Evolutionary conservation across 2,888 invertebrate genomes (phyloP).

Genomic region (Lepidocyrtinus sp.): DNA sequence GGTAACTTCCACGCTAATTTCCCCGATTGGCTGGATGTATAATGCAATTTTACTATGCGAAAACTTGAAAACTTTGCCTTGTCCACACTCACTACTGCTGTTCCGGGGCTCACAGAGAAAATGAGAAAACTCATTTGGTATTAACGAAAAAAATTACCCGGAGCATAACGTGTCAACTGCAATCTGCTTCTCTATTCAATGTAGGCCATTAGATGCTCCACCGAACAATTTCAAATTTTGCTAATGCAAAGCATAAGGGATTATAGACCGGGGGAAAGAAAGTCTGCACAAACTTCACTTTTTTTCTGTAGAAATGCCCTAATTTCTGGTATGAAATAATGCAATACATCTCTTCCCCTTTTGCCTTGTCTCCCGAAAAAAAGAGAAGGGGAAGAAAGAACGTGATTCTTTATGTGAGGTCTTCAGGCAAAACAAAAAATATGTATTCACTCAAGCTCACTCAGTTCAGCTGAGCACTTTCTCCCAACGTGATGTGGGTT

Average conservation of each 20-base stretch:
- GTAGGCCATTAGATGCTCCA: constrained; percentile 27
- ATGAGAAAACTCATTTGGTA: neutral
- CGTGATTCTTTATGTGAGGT: neutral
- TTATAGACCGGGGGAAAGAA: constrained; percentile 2
- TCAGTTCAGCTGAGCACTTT: too few relatives aligned
- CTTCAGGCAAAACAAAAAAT: neutral
- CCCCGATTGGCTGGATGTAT: too few relatives aligned
- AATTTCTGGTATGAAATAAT: neutral
- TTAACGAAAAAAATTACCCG: neutral
- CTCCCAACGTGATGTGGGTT: neutral
- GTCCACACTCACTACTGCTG: too few relatives aligned
- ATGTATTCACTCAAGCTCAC: neutral
- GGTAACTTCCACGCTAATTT: neutral
- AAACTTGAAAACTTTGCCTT: neutral
- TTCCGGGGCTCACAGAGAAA: too few relatives aligned
- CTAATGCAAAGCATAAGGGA: neutral
- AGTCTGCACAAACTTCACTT: neutral
- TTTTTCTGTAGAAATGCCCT: neutral
- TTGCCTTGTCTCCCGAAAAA: neutral
- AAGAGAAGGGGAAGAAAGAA: neutral
- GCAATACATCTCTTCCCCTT: neutral
- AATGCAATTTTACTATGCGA: neutral
- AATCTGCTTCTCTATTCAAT: constrained; percentile 40
- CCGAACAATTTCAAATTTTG: neutral
- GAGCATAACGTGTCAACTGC: constrained; percentile 49